A percentile compares a stretch with the other conserved stretches of the same genome.
phyloP scores from a whole-genome alignment of 2,113 vertebrate species.

The Callipepla squamata region DNA sequence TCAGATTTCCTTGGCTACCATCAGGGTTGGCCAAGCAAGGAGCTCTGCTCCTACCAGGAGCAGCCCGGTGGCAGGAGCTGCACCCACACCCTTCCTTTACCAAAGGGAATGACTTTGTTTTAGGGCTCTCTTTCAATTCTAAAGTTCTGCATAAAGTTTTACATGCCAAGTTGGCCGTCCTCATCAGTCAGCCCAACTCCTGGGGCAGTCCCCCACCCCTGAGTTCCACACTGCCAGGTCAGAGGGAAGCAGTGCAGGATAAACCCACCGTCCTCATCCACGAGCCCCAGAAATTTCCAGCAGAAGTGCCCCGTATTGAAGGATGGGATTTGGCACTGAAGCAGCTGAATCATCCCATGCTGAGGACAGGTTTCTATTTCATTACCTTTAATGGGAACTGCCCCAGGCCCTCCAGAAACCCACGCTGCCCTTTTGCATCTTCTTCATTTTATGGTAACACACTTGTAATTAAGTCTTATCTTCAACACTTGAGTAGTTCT shows the following conservation, averaged over 20 bases:
- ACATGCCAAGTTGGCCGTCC: accelerated
- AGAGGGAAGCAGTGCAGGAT: background rate
- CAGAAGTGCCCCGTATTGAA: accelerated
- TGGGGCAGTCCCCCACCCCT: background rate
- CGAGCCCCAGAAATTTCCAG: background rate
- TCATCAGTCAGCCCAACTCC: background rate
- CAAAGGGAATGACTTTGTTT: too few relatives aligned
- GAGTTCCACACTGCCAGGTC: accelerated
- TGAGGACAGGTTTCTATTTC: background rate
- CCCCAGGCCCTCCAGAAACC: background rate
- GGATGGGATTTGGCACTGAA: background rate
- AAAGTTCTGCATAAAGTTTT: background rate
- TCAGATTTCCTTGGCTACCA: background rate
- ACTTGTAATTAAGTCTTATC: background rate
- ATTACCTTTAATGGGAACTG: background rate
- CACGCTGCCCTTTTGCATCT: accelerated
- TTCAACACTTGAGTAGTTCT: background rate
- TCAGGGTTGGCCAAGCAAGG: background rate
- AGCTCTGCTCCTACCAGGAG: background rate
- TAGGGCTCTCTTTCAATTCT: too few relatives aligned
- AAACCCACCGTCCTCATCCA: accelerated
- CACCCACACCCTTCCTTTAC: too few relatives aligned
- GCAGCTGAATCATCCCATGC: accelerated
- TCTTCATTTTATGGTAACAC: background rate
- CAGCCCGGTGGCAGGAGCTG: accelerated